A percentile compares a stretch with the other conserved stretches of the same genome.
These are phyloP conservation scores for Gymnoscopelus microlampas DNA, from an alignment of 2,797 vertebrate genomes.

Conservation along the genomic window DNA sequence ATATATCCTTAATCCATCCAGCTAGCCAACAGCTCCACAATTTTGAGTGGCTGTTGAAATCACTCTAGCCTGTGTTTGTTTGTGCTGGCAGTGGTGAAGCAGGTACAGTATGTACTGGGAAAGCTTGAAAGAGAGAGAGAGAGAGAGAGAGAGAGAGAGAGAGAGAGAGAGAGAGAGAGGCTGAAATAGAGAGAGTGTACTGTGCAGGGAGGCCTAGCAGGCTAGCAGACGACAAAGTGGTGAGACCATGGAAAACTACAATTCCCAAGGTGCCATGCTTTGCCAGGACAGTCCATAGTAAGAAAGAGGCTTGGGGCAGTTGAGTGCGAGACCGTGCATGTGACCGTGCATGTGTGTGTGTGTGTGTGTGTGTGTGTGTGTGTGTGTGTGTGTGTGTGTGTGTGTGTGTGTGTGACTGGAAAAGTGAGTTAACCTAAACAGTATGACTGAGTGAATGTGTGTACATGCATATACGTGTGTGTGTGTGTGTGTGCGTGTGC, in stretches of 20 bases:
- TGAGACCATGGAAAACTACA: slow-evolving; percentile 72
- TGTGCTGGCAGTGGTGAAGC: slow-evolving; percentile 60
- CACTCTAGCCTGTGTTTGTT: slow-evolving; percentile 65
- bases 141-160: neutral
- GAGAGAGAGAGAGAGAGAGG: slow-evolving; percentile 20
- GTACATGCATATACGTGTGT: too few species aligned
- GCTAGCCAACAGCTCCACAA: slow-evolving; percentile 49
- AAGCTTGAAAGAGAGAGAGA: neutral
- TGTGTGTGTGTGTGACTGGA: slow-evolving; percentile 2
- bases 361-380: too few species aligned
- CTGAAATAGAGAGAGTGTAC: slow-evolving; percentile 26
- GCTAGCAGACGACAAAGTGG: slow-evolving; percentile 50
- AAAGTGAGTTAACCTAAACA: too few species aligned
- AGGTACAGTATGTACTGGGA: slow-evolving; percentile 64
- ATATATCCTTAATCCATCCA: slow-evolving; percentile 53
- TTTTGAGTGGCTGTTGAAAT: slow-evolving; percentile 70
- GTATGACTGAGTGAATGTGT: too few species aligned
- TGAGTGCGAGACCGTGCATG: neutral
- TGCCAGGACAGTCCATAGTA: slow-evolving; percentile 47
- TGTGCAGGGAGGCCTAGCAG: slow-evolving; percentile 41
- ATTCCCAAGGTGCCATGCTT: slow-evolving; percentile 73
- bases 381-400: too few species aligned
- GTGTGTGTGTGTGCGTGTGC: too few species aligned
- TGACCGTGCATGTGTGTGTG: too few species aligned
- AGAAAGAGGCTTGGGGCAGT: slow-evolving; percentile 23